Evolutionary conservation across 53 echinoderm and acorn worm species (phyloP).

Genomic region (Holothuria scabra): DNA sequence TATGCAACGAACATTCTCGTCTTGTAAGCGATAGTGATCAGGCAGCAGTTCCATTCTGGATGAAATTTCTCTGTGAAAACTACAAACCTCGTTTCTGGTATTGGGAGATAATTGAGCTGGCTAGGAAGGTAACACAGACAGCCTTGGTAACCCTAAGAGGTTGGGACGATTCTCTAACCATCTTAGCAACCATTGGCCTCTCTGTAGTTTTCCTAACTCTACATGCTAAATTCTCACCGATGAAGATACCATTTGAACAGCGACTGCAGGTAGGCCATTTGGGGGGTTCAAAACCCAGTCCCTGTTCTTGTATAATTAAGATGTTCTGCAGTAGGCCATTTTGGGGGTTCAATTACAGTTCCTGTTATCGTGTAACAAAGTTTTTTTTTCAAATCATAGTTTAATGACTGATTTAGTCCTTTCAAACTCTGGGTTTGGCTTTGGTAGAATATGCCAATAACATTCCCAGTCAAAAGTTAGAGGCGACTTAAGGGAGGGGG

Average conservation of each 20-base stretch:
- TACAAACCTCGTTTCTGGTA: conserved; percentile 6
- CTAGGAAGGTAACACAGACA: conserved; percentile 2
- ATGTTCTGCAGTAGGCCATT: too few relatives aligned
- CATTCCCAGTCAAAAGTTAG: too few relatives aligned
- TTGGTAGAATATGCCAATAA: too few relatives aligned
- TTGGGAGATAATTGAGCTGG: conserved; percentile 12
- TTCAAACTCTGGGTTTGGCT: too few relatives aligned
- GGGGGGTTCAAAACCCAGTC: too few relatives aligned
- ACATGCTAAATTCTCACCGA: conserved; percentile 3
- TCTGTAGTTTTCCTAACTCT: conserved; percentile 5
- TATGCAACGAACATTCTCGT: too few relatives aligned
- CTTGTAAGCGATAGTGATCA: neutral
- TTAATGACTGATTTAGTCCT: too few relatives aligned
- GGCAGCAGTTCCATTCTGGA: neutral
- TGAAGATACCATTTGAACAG: conserved; percentile 18
- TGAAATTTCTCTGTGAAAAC: conserved; percentile 13
- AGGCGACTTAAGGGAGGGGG: too few relatives aligned
- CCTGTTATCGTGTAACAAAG: too few relatives aligned
- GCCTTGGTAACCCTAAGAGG: neutral
- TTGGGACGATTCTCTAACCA: neutral
- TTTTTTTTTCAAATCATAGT: too few relatives aligned
- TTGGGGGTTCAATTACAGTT: too few relatives aligned
- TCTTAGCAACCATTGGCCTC: neutral
- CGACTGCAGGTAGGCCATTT: conserved; percentile 10
- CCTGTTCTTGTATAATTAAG: too few relatives aligned